Base-by-base conservation (phyloP, 2,113 vertebrate species). In the Lates calcarifer region DNA sequence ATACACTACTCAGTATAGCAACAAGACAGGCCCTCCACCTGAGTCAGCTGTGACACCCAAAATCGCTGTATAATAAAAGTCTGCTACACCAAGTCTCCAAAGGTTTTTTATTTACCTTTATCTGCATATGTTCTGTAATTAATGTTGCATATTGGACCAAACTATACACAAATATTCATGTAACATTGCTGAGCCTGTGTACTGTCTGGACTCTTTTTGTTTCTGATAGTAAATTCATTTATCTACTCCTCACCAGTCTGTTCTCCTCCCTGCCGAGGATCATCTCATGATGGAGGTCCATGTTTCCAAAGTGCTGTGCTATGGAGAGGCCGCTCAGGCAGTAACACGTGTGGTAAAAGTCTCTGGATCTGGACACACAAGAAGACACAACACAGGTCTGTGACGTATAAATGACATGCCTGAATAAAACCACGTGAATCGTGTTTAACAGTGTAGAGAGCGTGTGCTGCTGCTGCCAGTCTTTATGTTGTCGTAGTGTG, bases 301-400 rank as follows among this genome's bases (percentile, higher is more conserved):
- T 93, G 4, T 97, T 97, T 37, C 97, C 97, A 0, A 99, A 99
- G 92, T 99, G 98, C 93, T 99, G 98, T 1, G 98, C 98, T 24
- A 99, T 83, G 24, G 98, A 97, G 68, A 99, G 92, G 3, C 98
- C 98, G 0, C 98, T 99, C 87, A 99, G 91, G 91, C 98, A 99
- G 92, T 99, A 99, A 91, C 98, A 99, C 0, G 98, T 99, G 93
- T 99, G 98, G 93, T 99, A 99, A 86, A 99, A 99, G 84, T 99
- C 98, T 77, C 98, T 95, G 2, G 97, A 97, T 80, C 98, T 99
- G 89, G 3, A 62, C 15, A 49, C n/a, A 56, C 65, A 29, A 0
- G 3, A 64, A 33, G 29, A 86, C 20, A 83, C 0, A 37, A 11
- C 1, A 26, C 5, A 33, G 7, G 22, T 18, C 12, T 9, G 33